phyloP scores from a whole-genome alignment of 2,113 vertebrate species.

The Callionymus lyra region DNA sequence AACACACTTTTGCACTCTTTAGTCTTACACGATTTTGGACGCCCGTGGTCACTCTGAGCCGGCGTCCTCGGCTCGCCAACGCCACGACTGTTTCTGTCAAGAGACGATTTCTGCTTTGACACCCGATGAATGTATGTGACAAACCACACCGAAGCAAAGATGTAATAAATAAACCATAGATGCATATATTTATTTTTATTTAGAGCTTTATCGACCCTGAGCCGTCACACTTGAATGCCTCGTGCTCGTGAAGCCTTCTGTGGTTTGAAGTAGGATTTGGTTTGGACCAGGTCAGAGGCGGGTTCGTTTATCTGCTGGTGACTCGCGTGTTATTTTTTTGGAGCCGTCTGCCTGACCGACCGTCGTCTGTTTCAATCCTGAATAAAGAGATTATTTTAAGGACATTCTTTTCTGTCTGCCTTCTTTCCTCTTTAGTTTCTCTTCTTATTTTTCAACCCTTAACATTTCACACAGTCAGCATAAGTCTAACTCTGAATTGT shows the following conservation, averaged over 20 bases:
- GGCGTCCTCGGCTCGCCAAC: conserved; percentile 35
- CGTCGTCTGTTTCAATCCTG: conserved; percentile 60
- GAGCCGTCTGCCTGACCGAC: conserved; percentile 38
- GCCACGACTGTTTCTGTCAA: conserved; percentile 35
- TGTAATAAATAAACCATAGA: conserved; percentile 58
- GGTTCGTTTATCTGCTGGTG: conserved; percentile 12
- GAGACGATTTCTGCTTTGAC: background rate
- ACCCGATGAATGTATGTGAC: conserved; percentile 40
- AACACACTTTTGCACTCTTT: conserved; percentile 42
- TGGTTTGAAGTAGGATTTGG: no score
- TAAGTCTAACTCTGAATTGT: no score
- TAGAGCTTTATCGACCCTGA: conserved; percentile 33
- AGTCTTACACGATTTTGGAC: conserved; percentile 51
- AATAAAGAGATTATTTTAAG: conserved; percentile 72
- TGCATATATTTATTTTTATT: conserved; percentile 62
- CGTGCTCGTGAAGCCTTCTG: no score
- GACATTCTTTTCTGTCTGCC: conserved; percentile 15
- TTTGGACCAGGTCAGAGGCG: conserved; percentile 11
- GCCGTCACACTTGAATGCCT: conserved; percentile 4
- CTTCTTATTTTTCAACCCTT: no score
- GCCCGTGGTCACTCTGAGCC: background rate
- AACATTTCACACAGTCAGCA: no score
- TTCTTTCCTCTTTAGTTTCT: no score
- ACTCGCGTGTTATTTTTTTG: conserved; percentile 1
- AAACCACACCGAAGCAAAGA: conserved; percentile 11